phyloP scores from a whole-genome alignment of 2,888 invertebrate genomes.

The Morpho achilles region DNA sequence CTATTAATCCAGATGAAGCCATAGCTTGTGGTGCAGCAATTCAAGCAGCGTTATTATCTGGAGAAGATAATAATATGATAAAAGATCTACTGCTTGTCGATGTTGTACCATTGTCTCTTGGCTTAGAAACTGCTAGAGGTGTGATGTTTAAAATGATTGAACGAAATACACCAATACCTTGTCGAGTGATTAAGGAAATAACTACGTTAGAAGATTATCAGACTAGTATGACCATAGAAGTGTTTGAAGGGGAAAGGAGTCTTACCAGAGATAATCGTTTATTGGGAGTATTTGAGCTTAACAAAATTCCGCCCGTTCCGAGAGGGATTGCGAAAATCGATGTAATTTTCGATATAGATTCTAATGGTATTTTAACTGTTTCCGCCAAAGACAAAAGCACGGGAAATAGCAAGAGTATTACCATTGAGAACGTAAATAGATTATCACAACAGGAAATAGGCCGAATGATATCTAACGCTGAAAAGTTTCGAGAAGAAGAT shows the following conservation, averaged over 20 bases:
- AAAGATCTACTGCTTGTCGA: constrained; percentile 47
- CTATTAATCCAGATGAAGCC: constrained; percentile 59
- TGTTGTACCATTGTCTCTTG: constrained; percentile 56
- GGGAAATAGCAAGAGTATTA: constrained; percentile 42
- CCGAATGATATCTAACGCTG: constrained; percentile 52
- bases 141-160: constrained; percentile 59
- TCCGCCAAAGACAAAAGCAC: constrained; percentile 51
- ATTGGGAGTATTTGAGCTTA: constrained; percentile 51
- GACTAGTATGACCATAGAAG: constrained; percentile 54
- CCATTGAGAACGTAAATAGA: constrained; percentile 46
- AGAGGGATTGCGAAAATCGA: constrained; percentile 55
- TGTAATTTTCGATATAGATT: constrained; percentile 54
- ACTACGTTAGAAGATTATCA: constrained; percentile 60
- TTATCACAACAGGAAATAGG: constrained; percentile 44
- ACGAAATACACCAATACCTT: constrained; percentile 55
- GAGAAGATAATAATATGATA: constrained; percentile 39
- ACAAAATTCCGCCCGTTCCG: constrained; percentile 55
- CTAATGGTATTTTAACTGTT: constrained; percentile 52
- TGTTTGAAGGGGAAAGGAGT: constrained; percentile 59
- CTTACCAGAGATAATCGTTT: constrained; percentile 57
- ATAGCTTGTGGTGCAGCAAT: constrained; percentile 61
- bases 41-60: constrained; percentile 52
- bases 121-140: constrained; percentile 56
- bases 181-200: constrained; percentile 50
- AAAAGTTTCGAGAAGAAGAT: constrained; percentile 47